Percentiles rank a stretch among this genome's conserved stretches.
phyloP scores from a whole-genome alignment of 2,888 invertebrate genomes.

The Aleiodes testaceus region DNA sequence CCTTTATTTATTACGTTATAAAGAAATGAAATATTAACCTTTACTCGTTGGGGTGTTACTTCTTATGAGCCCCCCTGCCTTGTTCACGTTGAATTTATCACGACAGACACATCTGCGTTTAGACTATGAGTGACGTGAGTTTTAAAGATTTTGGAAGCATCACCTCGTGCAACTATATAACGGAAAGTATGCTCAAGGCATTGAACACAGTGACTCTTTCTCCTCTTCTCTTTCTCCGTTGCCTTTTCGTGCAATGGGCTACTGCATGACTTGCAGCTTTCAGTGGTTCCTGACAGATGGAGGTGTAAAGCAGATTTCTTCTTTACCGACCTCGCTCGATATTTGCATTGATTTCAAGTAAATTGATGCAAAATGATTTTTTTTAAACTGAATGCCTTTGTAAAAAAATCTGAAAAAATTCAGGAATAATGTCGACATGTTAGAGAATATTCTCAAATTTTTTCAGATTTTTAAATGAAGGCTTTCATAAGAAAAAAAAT shows the following conservation, averaged over 20 bases:
- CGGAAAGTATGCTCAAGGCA: slow-evolving; percentile 12
- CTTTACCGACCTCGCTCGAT: neutral
- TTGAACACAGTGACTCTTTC: too few relatives aligned
- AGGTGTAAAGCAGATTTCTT: neutral
- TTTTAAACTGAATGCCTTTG: too few relatives aligned
- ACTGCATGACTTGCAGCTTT: neutral
- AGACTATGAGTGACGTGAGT: slow-evolving; percentile 28
- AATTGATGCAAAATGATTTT: too few relatives aligned
- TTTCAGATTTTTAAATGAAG: too few relatives aligned
- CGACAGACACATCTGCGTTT: slow-evolving; percentile 37
- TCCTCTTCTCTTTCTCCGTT: neutral
- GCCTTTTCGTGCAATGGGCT: neutral
- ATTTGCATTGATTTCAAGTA: too few relatives aligned
- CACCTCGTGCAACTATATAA: slow-evolving; percentile 41
- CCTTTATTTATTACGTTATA: slow-evolving; percentile 1
- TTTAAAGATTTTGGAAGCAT: slow-evolving; percentile 37
- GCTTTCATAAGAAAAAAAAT: too few relatives aligned
- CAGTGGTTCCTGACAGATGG: neutral
- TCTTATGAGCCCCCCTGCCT: neutral
- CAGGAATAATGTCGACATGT: too few relatives aligned
- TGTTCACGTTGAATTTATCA: slow-evolving; percentile 27
- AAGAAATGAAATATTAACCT: slow-evolving; percentile 29
- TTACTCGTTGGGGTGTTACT: neutral
- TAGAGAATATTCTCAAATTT: too few relatives aligned
- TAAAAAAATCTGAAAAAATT: too few relatives aligned